Evolutionary conservation across 2,888 invertebrate genomes (phyloP).

Genomic region (Andrena bucephala): DNA sequence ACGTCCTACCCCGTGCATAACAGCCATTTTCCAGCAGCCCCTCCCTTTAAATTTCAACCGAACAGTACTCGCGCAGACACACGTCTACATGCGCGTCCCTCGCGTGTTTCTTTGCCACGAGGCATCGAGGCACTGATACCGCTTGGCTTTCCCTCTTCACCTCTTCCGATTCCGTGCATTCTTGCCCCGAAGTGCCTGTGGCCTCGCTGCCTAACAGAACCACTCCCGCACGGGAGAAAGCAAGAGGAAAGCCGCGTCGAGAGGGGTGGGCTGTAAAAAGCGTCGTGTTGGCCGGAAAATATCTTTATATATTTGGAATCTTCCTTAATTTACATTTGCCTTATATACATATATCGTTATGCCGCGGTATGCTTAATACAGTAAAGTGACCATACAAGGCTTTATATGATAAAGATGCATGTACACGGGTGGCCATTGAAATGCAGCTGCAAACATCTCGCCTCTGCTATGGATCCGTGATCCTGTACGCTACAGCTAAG

Average conservation of each 20-base stretch:
- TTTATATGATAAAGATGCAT: conserved; percentile 67
- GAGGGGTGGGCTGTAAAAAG: conserved; percentile 14
- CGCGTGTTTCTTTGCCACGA: conserved; percentile 10
- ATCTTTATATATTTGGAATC: conserved; percentile 82
- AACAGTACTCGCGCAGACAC: conserved; percentile 46
- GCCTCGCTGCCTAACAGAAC: too few relatives aligned
- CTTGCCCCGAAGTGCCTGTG: too few relatives aligned
- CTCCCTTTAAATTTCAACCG: conserved; percentile 82
- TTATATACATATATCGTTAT: conserved; percentile 73
- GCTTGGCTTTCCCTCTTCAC: background rate
- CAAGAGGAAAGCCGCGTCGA: too few relatives aligned
- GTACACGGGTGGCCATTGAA: conserved; percentile 57
- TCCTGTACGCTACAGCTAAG: conserved; percentile 66
- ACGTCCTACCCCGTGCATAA: conserved; percentile 81
- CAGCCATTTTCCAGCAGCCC: conserved; percentile 84
- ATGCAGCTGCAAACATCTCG: conserved; percentile 52
- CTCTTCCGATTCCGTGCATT: background rate
- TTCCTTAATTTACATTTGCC: conserved; percentile 71
- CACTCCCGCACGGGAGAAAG: too few relatives aligned
- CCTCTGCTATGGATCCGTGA: conserved; percentile 48
- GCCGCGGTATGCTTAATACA: conserved; percentile 54
- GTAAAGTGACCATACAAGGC: conserved; percentile 65
- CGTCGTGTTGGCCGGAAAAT: conserved; percentile 80
- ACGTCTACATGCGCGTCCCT: conserved; percentile 6
- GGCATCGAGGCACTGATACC: conserved; percentile 20